phyloP scores from a whole-genome alignment of 2,113 vertebrate genomes.

The Cyanoliseus patagonus region DNA sequence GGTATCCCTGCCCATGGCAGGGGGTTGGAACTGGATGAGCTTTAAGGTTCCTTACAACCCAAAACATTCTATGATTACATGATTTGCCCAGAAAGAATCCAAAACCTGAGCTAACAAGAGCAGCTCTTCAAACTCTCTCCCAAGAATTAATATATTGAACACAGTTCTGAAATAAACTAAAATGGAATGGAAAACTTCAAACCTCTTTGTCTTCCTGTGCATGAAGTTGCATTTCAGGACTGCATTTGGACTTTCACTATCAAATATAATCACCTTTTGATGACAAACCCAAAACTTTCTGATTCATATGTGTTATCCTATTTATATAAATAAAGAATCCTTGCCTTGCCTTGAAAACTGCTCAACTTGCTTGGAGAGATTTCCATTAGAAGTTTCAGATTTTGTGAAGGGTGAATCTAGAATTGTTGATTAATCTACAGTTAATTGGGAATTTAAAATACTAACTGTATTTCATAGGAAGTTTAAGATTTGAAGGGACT shows the following conservation, averaged over 20 bases:
- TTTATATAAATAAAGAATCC: not conserved
- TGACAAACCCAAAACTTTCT: not conserved
- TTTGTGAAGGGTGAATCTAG: not conserved
- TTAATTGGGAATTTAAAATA: not conserved
- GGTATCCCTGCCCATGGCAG: too few species aligned
- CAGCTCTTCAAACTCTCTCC: not conserved
- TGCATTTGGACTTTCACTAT: not conserved
- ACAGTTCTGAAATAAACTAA: not conserved
- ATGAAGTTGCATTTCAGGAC: not conserved
- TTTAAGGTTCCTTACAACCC: too few species aligned
- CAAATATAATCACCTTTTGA: not conserved
- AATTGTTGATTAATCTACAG: not conserved
- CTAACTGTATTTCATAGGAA: not conserved
- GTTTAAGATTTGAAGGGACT: not conserved
- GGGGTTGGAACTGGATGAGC: too few species aligned
- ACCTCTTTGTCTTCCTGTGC: not conserved
- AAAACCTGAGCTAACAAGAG: not conserved
- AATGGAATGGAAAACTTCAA: not conserved
- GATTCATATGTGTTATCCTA: not conserved
- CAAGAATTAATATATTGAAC: not conserved
- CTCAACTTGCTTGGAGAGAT: not conserved
- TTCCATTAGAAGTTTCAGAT: not conserved
- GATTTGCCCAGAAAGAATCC: not conserved
- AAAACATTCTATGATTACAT: too few species aligned
- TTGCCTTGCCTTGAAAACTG: not conserved